Base-by-base conservation (phyloP, 2,797 vertebrate species). In the Choloepus didactylus region DNA sequence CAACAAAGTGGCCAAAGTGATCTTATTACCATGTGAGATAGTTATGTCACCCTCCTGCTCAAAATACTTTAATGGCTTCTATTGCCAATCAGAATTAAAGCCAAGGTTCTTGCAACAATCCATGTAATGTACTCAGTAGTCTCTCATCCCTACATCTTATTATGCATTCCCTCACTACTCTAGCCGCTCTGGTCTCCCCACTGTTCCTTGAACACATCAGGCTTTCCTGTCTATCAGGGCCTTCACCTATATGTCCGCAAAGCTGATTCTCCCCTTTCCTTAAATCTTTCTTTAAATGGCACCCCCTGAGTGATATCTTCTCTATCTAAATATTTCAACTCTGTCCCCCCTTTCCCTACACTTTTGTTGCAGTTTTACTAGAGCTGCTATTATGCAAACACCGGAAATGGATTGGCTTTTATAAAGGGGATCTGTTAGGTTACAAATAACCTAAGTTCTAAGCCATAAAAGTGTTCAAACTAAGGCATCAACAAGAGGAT, bases 21-120 rank as follows among this genome's bases (percentile, higher is more conserved):
- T 87, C 31, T 81, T n/a, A 60, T 59, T 18, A 75, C 84, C 23
- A 81, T 3, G 5, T 25, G 6, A 86, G 41, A 9, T 38, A 16
- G 54, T 87, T 35, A 72, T 41, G 9, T 64, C 64, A 70, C 2
- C 4, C 3, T 86, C 49, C 12, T 44, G 16, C 3, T 81, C 64
- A 76, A 77, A 79, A 29, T 76, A 27, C n/a, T 84, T 76, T 91
- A 46, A 44, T 35, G 64, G n/a, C 1, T 72, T 81, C 60, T 72
- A 29, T 31, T 87, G n/a, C 6, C 56, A 69, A 51, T 88, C 31
- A 94, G n/a, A 92, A 95, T 64, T 95, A 85, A 91, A 87, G n/a
- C 2, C 49, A 56, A 51, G 67, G 4, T 95, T 91, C 54, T 60
- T 77, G 51, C 12, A 62, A 7, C n/a, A 11, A 27, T 35, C 7